These are phyloP conservation scores for Chondrosia reniformis DNA, from an alignment of 37 sponge, comb jelly and placozoan species.

Conservation along the genomic window DNA sequence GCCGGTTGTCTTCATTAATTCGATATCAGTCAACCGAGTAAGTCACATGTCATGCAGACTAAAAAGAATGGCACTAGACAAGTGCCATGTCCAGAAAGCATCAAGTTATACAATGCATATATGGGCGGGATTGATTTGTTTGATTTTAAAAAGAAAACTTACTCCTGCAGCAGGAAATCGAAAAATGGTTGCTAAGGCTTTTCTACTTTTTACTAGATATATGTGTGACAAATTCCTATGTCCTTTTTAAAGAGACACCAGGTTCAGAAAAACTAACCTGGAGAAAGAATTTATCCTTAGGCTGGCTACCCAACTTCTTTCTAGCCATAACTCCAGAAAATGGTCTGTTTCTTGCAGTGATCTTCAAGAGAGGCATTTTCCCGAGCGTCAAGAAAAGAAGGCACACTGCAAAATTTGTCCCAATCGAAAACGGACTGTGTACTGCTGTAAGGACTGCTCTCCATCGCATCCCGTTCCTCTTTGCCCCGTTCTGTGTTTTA, in stretches of 20 bases:
- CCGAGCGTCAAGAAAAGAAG: too few relatives aligned
- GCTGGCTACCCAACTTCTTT: not conserved
- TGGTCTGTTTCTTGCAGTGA: not conserved
- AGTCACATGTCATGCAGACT: not conserved
- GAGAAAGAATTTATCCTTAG: slow-evolving; percentile 2
- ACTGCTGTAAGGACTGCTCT: slow-evolving; percentile 3
- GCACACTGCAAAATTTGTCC: slow-evolving; percentile 8
- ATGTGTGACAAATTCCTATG: not conserved
- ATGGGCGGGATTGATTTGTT: slow-evolving; percentile 28
- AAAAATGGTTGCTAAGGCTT: not conserved
- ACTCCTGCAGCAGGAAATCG: slow-evolving; percentile 2
- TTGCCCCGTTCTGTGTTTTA: not conserved
- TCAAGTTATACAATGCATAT: not conserved
- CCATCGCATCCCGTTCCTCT: not conserved
- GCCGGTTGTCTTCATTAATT: not conserved
- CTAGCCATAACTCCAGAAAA: not conserved
- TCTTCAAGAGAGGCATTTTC: not conserved
- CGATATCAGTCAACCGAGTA: not conserved
- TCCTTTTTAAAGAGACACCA: not conserved
- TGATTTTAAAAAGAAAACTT: not conserved
- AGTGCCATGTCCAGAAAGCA: not conserved
- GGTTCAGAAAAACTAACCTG: not conserved
- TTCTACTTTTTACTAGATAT: not conserved
- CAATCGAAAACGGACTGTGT: not conserved
- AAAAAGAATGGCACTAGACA: not conserved